Evolutionary conservation across 2,888 invertebrate species (phyloP), one percentile per base, ranked within the genome.

Genomic region (Phyllotreta cruciferae): DNA sequence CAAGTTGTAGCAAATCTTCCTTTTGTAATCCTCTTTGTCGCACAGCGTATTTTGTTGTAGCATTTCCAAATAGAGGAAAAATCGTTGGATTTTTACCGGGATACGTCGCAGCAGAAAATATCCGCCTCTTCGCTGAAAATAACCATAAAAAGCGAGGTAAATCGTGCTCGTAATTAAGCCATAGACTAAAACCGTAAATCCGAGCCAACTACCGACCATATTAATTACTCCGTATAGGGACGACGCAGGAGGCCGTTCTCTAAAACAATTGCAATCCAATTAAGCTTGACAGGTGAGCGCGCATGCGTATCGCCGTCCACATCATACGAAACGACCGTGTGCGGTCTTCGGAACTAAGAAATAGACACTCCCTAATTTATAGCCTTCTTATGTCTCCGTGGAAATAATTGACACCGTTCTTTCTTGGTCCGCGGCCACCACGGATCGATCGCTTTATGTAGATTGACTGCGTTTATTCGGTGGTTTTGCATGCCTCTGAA

Each of bases 341-440:
- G 79, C 77, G 79, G 79, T 78, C 77, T 68, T 66, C 55, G 72
- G 71, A 70, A 67, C 74, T 41, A 50, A 56, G 42, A 62, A 56
- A 50, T 37, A 61, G 61, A 61, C 75, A 73, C 71, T 73, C 72
- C 75, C 74, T 78, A 77, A 78, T 78, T 79, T 77, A 79, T 71
- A 71, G 70, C 73, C 74, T 74, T 75, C 77, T 78, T 75, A 75
- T 75, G 75, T 77, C 75, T 65, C 66, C 34, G 36, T 60, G 58
- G 64, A 71, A 74, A 76, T 77, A 77, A 77, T 77, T 77, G 77
- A 77, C 76, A 72, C 73, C 64, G 67, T 71, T 74, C 69, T 75
- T 53, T 66, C 60, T 66, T 58, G 56, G 35, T 36, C 72, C 71
- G 72, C 70, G 75, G 74, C 75, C 75, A 74, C 74, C 75, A 71